Conservation (phyloP, 2,113 vertebrate genomes). For the Formicarius rufipectus region DNA sequence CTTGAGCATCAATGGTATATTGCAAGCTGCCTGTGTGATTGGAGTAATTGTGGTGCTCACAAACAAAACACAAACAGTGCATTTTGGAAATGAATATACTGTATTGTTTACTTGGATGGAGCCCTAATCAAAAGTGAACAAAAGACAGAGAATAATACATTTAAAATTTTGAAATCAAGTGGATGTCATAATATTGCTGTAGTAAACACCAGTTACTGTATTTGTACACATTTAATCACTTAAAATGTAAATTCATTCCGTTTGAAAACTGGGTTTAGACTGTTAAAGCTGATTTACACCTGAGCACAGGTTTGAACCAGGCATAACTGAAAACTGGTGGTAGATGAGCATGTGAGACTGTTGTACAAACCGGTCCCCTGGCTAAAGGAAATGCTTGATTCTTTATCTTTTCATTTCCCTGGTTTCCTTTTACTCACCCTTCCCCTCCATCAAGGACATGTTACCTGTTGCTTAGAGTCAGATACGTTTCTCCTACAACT, state of each 20-base stretch:
- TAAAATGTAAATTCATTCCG: constrained; percentile 71
- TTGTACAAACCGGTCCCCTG: background rate
- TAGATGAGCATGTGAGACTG: background rate
- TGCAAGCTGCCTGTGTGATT: constrained; percentile 67
- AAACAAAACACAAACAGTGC: constrained; percentile 62
- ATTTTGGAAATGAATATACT: constrained; percentile 69
- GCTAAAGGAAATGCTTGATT: constrained; percentile 78
- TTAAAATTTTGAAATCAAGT: constrained; percentile 73
- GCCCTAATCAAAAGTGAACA: constrained; percentile 73
- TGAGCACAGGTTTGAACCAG: constrained; percentile 52
- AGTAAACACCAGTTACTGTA: constrained; percentile 76
- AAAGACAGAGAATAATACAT: constrained; percentile 63
- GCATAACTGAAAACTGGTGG: background rate
- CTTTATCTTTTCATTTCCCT: constrained; percentile 85
- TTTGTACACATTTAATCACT: constrained; percentile 72
- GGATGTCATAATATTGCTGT: constrained; percentile 73
- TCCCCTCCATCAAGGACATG: constrained; percentile 73
- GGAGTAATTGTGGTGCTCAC: constrained; percentile 67
- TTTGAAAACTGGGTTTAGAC: constrained; percentile 72
- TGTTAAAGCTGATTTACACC: constrained; percentile 55
- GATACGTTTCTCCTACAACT: constrained; percentile 70
- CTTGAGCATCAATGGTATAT: constrained; percentile 63
- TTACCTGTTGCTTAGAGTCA: constrained; percentile 74
- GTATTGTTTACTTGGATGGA: constrained; percentile 65
- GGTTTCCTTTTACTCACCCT: constrained; percentile 68